phyloP scores from a whole-genome alignment of 2,888 invertebrate genomes.

The Tetragnatha montana region DNA sequence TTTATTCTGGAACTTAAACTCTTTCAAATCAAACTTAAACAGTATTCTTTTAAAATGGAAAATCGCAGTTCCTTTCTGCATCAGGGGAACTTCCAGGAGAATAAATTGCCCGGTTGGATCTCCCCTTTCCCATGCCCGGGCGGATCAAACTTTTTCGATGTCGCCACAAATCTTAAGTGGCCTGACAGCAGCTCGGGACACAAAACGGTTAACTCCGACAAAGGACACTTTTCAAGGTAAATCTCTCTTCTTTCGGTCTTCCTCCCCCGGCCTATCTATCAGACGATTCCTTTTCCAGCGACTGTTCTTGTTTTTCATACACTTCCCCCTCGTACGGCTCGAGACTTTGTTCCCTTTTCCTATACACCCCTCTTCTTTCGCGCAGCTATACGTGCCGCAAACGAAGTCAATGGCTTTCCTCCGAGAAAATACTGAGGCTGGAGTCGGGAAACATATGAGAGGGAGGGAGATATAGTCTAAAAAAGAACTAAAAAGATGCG shows the following conservation, averaged over 20 bases:
- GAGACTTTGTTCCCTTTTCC: conserved; percentile 23
- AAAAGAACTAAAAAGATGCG: conserved; percentile 5
- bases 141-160: conserved; percentile 33
- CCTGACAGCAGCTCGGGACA: conserved; percentile 20
- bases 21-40: too few relatives aligned
- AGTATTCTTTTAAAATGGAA: too few relatives aligned
- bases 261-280: conserved; percentile 3
- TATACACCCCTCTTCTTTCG: conserved; percentile 23
- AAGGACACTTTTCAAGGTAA: conserved; percentile 54
- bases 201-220: conserved; percentile 36
- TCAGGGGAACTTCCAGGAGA: neutral
- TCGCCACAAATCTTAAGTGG: conserved; percentile 49
- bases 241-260: conserved; percentile 26
- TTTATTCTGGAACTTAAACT: too few relatives aligned
- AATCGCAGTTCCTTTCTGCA: neutral
- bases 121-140: neutral
- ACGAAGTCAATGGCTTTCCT: conserved; percentile 54
- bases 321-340: neutral
- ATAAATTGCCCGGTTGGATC: neutral
- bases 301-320: neutral
- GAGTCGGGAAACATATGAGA: conserved; percentile 4
- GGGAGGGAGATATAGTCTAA: conserved; percentile 2
- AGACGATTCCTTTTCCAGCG: neutral
- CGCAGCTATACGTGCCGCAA: conserved; percentile 38
- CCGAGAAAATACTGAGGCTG: conserved; percentile 13